A percentile compares a stretch with the other conserved stretches of the same genome.
Evolutionary conservation across 2,888 invertebrate genomes (phyloP).

Genomic region (Lamellibrachia satsuma): DNA sequence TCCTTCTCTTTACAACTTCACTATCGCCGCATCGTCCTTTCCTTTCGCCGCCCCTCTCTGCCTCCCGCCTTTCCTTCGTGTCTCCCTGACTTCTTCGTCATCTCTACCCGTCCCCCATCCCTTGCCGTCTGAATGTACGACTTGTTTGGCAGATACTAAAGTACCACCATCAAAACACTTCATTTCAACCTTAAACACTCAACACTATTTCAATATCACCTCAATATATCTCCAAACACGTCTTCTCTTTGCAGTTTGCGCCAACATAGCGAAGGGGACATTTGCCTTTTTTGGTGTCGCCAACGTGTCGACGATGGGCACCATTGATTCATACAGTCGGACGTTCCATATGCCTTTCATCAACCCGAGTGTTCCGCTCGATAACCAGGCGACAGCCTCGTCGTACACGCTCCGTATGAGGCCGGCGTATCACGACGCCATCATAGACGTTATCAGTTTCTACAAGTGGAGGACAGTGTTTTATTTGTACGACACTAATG

Average conservation of each 20-base stretch:
- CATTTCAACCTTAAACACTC: not conserved
- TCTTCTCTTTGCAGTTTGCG: conserved; percentile 27
- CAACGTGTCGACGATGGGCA: conserved; percentile 21
- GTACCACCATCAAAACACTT: not conserved
- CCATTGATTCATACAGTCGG: conserved; percentile 28
- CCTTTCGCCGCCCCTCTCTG: not conserved
- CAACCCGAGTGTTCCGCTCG: conserved; percentile 24
- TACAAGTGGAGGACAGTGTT: conserved; percentile 91
- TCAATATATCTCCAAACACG: not conserved
- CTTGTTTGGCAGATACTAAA: not conserved
- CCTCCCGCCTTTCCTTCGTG: no score
- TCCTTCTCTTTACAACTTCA: not conserved
- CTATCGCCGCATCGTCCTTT: not conserved
- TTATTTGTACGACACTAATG: conserved; percentile 84
- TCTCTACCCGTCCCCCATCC: not conserved
- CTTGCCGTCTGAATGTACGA: not conserved
- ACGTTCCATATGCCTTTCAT: conserved; percentile 34
- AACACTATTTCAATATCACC: not conserved
- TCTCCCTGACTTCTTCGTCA: not conserved
- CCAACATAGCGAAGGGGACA: conserved; percentile 26
- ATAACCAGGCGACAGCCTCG: not conserved
- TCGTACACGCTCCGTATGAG: conserved; percentile 72
- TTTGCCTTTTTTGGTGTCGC: conserved; percentile 29
- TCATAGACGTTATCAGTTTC: conserved; percentile 91
- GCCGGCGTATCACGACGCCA: conserved; percentile 93